Percentiles rank a stretch among this genome's conserved stretches.
Evolutionary conservation across 2,888 invertebrate genomes (phyloP).

Genomic region (Scrobipalpa atriplicella): DNA sequence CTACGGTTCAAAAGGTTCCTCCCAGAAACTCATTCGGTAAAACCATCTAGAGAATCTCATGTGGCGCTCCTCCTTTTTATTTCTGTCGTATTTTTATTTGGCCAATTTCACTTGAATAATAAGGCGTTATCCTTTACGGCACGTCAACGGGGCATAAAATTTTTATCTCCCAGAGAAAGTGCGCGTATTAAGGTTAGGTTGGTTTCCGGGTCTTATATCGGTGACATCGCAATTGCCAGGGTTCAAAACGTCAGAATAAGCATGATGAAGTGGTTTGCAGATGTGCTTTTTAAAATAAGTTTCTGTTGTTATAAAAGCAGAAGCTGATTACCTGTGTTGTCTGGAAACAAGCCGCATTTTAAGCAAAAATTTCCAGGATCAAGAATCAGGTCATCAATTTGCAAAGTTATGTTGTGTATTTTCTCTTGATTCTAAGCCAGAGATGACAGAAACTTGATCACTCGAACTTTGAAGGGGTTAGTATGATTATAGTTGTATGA

Average conservation of each 20-base stretch:
- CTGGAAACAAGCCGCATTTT: too few relatives aligned
- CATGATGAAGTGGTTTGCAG: conserved; percentile 6
- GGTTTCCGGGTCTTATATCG: conserved; percentile 27
- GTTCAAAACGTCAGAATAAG: not conserved
- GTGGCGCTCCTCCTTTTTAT: not conserved
- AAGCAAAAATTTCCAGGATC: too few relatives aligned
- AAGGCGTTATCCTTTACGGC: conserved; percentile 54
- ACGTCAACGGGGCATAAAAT: conserved; percentile 50
- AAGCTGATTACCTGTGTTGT: not conserved
- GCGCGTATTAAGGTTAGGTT: conserved; percentile 45
- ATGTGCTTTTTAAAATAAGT: not conserved
- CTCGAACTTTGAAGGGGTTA: too few relatives aligned
- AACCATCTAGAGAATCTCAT: too few relatives aligned
- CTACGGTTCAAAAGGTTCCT: too few relatives aligned
- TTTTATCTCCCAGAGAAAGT: conserved; percentile 66
- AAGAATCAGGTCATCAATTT: too few relatives aligned
- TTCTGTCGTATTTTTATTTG: not conserved
- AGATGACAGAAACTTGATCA: too few relatives aligned
- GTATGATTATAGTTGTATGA: too few relatives aligned
- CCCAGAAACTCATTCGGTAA: too few relatives aligned
- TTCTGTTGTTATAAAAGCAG: not conserved
- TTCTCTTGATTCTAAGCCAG: too few relatives aligned
- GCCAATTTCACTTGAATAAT: conserved; percentile 52
- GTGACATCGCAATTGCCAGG: conserved; percentile 23
- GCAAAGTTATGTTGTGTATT: too few relatives aligned